Percentiles rank a stretch among this genome's conserved stretches.
These are phyloP conservation scores for Xanthostigma xanthostigma DNA, from an alignment of 2,888 invertebrate genomes.

Conservation along the genomic window DNA sequence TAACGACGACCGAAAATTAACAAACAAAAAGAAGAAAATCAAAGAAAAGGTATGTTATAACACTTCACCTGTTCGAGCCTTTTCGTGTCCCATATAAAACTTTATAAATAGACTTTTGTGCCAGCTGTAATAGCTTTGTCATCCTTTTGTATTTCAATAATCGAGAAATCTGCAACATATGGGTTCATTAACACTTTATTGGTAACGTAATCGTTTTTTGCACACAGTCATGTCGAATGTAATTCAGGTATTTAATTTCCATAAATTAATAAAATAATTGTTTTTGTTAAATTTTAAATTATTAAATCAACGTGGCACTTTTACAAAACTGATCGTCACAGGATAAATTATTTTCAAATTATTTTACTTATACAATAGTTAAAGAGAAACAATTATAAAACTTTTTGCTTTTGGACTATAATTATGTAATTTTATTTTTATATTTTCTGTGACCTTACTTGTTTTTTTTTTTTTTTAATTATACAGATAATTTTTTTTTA, in stretches of 20 bases:
- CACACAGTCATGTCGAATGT: slow-evolving; percentile 11
- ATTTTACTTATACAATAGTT: too few species aligned
- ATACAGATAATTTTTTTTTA: background rate
- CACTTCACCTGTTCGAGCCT: background rate
- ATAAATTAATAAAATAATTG: too few species aligned
- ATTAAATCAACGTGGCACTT: too few species aligned
- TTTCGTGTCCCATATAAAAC: background rate
- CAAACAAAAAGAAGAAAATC: slow-evolving; percentile 50
- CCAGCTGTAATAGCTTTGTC: background rate
- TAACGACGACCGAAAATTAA: slow-evolving; percentile 49
- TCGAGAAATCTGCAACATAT: slow-evolving; percentile 1
- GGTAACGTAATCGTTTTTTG: slow-evolving; percentile 2
- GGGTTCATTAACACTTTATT: slow-evolving; percentile 15
- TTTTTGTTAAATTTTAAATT: too few species aligned
- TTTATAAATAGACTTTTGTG: background rate
- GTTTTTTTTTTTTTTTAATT: background rate
- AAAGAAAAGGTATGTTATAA: slow-evolving; percentile 50
- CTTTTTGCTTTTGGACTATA: too few species aligned
- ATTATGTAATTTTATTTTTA: too few species aligned
- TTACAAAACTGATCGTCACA: too few species aligned
- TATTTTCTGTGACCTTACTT: too few species aligned
- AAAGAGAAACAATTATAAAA: too few species aligned
- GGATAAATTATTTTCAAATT: too few species aligned
- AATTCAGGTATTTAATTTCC: too few species aligned
- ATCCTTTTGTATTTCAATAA: background rate